Conservation (phyloP, 2,888 invertebrate species). For the Orthosia cruda region DNA sequence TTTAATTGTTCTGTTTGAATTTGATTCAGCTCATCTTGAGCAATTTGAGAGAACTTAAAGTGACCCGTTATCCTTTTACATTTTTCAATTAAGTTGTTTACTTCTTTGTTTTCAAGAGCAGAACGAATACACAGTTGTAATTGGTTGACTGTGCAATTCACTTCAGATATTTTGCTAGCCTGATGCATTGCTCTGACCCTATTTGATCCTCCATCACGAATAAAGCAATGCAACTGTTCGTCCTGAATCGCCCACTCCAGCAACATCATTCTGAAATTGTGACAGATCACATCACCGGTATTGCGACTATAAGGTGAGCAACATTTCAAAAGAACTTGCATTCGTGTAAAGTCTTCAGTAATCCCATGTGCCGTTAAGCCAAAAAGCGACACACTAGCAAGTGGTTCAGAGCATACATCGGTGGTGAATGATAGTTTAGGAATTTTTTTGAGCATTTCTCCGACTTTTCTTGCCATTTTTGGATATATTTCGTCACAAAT, state of each 20-base stretch:
- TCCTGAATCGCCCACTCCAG: constrained; percentile 5
- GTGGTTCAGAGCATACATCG: constrained; percentile 12
- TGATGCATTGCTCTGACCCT: constrained; percentile 5
- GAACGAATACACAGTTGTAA: constrained; percentile 23
- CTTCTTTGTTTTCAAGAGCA: constrained; percentile 14
- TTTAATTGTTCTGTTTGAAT: constrained; percentile 56
- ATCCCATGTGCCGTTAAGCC: constrained; percentile 60
- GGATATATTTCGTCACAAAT: constrained; percentile 22
- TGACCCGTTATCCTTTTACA: constrained; percentile 66
- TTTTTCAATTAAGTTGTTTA: constrained; percentile 44
- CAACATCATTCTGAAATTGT: constrained; percentile 23
- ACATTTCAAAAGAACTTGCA: constrained; percentile 51
- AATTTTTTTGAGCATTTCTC: constrained; percentile 21
- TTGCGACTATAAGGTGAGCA: constrained; percentile 14
- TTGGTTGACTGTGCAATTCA: constrained; percentile 12
- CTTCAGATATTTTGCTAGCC: constrained; percentile 10
- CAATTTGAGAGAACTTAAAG: constrained; percentile 70
- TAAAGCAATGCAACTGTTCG: constrained; percentile 21
- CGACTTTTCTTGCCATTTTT: constrained; percentile 10
- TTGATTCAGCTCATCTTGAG: constrained; percentile 57
- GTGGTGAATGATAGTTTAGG: constrained; percentile 28
- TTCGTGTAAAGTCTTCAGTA: constrained; percentile 61
- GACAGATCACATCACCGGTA: constrained; percentile 14
- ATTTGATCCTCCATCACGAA: constrained; percentile 18
- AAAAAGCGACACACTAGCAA: constrained; percentile 18